A percentile compares a stretch with the other conserved stretches of the same genome.
phyloP scores from a whole-genome alignment of 1,140 invertebrate species.

The Drosophila fuyamai region DNA sequence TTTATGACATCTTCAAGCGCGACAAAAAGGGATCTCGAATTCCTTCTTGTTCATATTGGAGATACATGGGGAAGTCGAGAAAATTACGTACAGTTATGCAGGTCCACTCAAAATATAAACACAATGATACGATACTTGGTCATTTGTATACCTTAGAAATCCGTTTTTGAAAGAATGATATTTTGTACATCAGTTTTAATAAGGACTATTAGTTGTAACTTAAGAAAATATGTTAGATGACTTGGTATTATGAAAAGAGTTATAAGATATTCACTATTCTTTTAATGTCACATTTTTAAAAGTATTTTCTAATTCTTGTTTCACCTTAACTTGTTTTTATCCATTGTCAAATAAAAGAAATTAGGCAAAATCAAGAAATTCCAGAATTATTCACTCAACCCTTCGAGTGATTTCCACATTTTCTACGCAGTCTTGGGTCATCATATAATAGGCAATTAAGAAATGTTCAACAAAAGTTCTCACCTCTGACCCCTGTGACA shows the following conservation, averaged over 20 bases:
- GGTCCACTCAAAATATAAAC: not conserved
- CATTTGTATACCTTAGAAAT: no score
- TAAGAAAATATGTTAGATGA: no score
- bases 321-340: not conserved
- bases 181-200: no score
- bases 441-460: not conserved
- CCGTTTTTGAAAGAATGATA: no score
- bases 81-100: conserved; percentile 23
- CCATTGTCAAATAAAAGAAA: not conserved
- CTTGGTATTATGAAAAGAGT: no score
- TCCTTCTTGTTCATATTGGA: conserved; percentile 25
- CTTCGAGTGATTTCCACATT: not conserved
- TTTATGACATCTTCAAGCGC: conserved; percentile 57
- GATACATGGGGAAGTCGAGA: not conserved
- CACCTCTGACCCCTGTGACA: conserved; percentile 12
- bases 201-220: no score
- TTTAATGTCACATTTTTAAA: no score
- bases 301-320: no score
- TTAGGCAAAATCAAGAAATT: not conserved
- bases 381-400: not conserved
- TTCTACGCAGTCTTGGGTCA: conserved; percentile 11
- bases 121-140: not conserved
- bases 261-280: no score
- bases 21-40: conserved; percentile 48
- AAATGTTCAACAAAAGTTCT: not conserved